A percentile compares a stretch with the other conserved stretches of the same genome.
These are phyloP conservation scores for Heliopora coerulea DNA, from an alignment of 92 coral and sea anemone genomes.

Conservation along the genomic window DNA sequence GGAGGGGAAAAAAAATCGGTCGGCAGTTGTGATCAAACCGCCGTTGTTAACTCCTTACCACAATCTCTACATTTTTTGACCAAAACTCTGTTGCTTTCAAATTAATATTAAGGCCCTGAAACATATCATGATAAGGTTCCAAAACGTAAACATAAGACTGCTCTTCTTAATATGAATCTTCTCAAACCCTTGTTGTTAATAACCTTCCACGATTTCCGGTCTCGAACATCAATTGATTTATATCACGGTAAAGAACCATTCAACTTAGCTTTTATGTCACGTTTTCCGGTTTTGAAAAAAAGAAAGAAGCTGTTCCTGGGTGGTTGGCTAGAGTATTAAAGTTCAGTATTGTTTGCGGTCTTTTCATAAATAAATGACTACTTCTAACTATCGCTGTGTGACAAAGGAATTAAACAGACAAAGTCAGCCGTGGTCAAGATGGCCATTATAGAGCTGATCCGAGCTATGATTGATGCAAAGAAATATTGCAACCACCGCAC, in stretches of 20 bases:
- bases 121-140: background rate
- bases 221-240: background rate
- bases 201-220: background rate
- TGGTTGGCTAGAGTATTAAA: conserved; percentile 26
- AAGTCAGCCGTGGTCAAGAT: conserved; percentile 38
- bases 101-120: conserved; percentile 14
- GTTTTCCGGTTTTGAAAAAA: background rate
- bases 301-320: conserved; percentile 1
- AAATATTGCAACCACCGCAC: background rate
- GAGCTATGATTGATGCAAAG: conserved; percentile 28
- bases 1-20: background rate
- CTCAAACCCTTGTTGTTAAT: background rate
- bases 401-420: conserved; percentile 17
- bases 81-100: conserved; percentile 8
- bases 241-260: background rate
- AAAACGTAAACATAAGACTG: conserved; percentile 7
- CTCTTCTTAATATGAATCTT: background rate
- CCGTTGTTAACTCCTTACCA: conserved; percentile 1
- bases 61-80: conserved; percentile 14
- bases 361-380: conserved; percentile 43
- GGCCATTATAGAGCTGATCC: conserved; percentile 38
- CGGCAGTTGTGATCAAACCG: too few relatives aligned
- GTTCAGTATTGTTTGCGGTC: conserved; percentile 19
- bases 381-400: conserved; percentile 16
- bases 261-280: background rate